Base-by-base conservation (phyloP, 2,888 invertebrate species). In the Ceriagrion tenellum region DNA sequence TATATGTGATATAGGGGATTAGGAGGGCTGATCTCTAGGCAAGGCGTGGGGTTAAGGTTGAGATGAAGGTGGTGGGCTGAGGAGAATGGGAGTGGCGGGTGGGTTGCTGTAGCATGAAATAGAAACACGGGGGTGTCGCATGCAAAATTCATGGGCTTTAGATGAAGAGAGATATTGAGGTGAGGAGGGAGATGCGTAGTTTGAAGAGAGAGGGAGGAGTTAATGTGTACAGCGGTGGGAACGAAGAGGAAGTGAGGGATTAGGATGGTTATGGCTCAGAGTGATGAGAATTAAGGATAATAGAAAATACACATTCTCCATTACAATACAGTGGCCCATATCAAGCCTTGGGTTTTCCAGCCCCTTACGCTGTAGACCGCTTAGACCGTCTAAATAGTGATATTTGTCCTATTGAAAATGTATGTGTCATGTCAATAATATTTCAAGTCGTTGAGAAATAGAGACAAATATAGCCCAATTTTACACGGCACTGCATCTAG, bases 71-170 rank as follows among this genome's bases (percentile, higher is more conserved):
- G 35, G 81, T 35, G 30, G 81, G 30, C 6, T n/a, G 74, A 16
- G 74, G n/a, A n/a, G 69, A 4, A 6, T 26, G 26, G 69, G 26
- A 3, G 26, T 0, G 26, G 12, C 0, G 26, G 69, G 69, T 2
- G 12, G 12, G 30, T 81, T 18, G 81, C 81, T 81, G 81, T 81
- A 13, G 81, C 81, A 81, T 81, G 81, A 81, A 81, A 81, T 81
- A 81, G 81, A 81, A n/a, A 35, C 81, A 35, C 18, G 81, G 81
- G 35, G 47, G 35, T n/a, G 30, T 81, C 81, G 26, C 81, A 81
- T 81, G 81, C 81, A 81, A 81, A 81, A 35, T 81, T 81, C 81
- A 81, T 81, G 81, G 81, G 81, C 81, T 81, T 30, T 35, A 81
- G 30, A 35, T 13, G 81, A 16, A 81, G 81, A 81, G 35, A 35